Evolutionary conservation across 2,888 invertebrate species (phyloP), one percentile per base, ranked within the genome.

Genomic region (Tenodera sinensis): DNA sequence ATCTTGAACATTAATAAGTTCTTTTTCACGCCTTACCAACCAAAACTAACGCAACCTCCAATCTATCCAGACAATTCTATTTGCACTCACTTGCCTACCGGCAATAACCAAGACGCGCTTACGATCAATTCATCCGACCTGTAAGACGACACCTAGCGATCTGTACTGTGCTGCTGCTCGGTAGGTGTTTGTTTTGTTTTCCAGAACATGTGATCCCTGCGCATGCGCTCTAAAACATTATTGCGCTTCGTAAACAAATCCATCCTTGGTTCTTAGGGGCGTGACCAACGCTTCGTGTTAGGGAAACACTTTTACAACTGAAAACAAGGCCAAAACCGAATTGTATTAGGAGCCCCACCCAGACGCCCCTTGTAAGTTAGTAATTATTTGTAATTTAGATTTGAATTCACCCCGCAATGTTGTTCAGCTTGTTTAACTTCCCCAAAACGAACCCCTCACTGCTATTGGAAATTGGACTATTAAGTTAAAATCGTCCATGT

Each of bases 1-100:
- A 91, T 91, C 85, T 90, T 90, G 27, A 85, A 88, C 47, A 42
- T 83, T 28, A 20, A 6, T 20, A 71, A 71, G 54, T 71, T 71
- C 42, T 42, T 12, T 28, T 85, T 85, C 42, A 85, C 85, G 20
- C 20, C n/a, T 28, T 28, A 28, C 83, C 3, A 28, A 83, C 83
- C 28, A 83, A 9, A 28, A 83, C 28, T 28, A 83, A 83, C 83
- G 20, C 28, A n/a, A 7, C 9, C 12, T 27, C 27, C 47, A 34
- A 47, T 71, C 12, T 87, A 71, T 1, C 71, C 71, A 87, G 82
- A 83, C 15, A 34, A 34, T 42, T 6, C 12, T 81, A 85, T 30
- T 27, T 84, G 27, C 85, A 88, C 85, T 34, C 71, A 47, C 34
- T 82, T 85, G 84, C 88, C 88, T 42, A 85, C 84, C 88, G 82